Percentiles rank a stretch among this genome's conserved stretches.
phyloP scores from a whole-genome alignment of 2,888 invertebrate species.

The Agriopis aurantiaria region DNA sequence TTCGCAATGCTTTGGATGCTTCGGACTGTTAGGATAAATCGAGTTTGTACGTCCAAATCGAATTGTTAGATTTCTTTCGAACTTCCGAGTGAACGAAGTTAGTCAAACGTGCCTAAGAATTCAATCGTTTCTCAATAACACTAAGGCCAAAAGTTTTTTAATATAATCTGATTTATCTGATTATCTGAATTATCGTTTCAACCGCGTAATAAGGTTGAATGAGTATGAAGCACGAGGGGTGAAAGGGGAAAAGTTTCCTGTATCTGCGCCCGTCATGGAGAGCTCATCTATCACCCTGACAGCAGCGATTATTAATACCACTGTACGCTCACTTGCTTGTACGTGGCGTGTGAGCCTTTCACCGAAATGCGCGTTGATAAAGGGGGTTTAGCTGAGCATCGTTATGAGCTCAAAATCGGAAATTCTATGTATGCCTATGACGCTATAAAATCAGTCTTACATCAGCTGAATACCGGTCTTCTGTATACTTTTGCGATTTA shows the following conservation, averaged over 20 bases:
- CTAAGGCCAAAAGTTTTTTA: conserved; percentile 1
- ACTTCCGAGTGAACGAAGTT: conserved; percentile 22
- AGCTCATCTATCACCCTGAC: conserved; percentile 78
- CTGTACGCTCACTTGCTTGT: conserved; percentile 56
- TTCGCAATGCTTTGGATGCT: conserved; percentile 4
- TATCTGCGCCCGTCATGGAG: conserved; percentile 72
- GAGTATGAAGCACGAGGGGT: conserved; percentile 46
- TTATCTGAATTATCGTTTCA: conserved; percentile 39
- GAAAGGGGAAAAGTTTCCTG: conserved; percentile 57
- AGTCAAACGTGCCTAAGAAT: conserved; percentile 20
- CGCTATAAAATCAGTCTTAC: conserved; percentile 11
- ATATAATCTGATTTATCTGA: conserved; percentile 23
- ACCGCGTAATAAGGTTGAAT: conserved; percentile 31
- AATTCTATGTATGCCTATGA: conserved; percentile 24
- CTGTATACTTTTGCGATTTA: not conserved
- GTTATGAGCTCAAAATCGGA: conserved; percentile 22
- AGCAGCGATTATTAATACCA: conserved; percentile 74
- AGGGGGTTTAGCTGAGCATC: conserved; percentile 52
- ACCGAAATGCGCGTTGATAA: conserved; percentile 52
- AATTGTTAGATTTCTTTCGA: conserved; percentile 24
- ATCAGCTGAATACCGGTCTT: too few relatives aligned
- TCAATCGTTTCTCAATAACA: conserved; percentile 18
- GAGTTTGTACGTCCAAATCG: conserved; percentile 28
- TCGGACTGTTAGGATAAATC: conserved; percentile 16
- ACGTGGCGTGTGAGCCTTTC: conserved; percentile 61